Conservation (phyloP, 1,140 invertebrate genomes). For the Physella acuta region DNA sequence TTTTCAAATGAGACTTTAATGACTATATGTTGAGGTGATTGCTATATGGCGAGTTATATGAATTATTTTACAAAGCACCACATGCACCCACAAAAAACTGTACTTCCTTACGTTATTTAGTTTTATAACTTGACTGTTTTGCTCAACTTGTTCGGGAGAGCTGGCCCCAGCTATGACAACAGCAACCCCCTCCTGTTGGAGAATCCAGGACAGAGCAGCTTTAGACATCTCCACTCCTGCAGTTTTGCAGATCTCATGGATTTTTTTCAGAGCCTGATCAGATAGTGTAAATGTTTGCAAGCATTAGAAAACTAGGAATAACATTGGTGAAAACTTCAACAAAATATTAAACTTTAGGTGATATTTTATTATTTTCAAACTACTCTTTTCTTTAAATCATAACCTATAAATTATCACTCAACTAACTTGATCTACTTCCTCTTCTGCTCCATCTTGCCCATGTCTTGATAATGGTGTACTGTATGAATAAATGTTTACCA, state of each 20-base stretch:
- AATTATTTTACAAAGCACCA: too few species aligned
- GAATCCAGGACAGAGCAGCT: conserved; percentile 51
- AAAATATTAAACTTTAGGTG: too few species aligned
- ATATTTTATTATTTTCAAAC: too few species aligned
- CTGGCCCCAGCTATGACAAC: conserved; percentile 54
- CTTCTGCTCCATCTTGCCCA: conserved; percentile 52
- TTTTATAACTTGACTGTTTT: conserved; percentile 46
- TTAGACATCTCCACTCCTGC: conserved; percentile 44
- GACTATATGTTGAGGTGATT: neutral
- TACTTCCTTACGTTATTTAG: conserved; percentile 52
- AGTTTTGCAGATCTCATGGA: conserved; percentile 48
- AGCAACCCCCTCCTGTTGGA: conserved; percentile 44
- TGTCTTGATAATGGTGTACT: conserved; percentile 41
- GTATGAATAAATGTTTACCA: too few species aligned
- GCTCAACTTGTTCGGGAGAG: conserved; percentile 50
- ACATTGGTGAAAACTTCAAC: too few species aligned
- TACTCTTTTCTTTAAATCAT: too few species aligned
- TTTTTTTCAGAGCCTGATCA: conserved; percentile 44
- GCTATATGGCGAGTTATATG: too few species aligned
- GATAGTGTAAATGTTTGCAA: neutral
- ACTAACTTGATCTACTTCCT: conserved; percentile 53
- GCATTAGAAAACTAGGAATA: too few species aligned
- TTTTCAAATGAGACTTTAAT: neutral
- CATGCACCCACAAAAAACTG: too few species aligned
- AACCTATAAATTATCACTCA: neutral